Base-by-base conservation (phyloP, 2,888 invertebrate species). In the Diachrysia chrysitis region DNA sequence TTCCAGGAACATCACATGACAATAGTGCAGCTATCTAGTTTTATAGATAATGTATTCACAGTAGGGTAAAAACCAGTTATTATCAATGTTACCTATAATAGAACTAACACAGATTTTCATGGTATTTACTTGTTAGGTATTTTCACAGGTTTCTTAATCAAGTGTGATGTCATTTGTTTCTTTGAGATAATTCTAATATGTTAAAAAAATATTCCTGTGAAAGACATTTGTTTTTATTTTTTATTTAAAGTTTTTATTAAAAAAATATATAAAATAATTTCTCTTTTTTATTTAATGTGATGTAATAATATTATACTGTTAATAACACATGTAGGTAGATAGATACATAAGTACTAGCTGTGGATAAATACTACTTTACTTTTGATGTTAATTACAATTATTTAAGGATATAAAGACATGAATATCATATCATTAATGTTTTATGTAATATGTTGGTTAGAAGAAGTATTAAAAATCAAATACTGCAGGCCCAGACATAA, bases 171-270 rank as follows among this genome's bases (percentile, higher is more conserved):
- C 14, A 23, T 54, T 53, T 54, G 5, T 51, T 12, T 51, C 14
- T 19, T 19, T 17, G 12, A 19, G 53, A 23, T 53, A 23, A 23
- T 54, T 7, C 9, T 25, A 7, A 19, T 57, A 32, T 35, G 54
- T 51, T 29, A 51, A 59, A n/a, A 66, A 35, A 35, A 53, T 23
- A 63, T 46, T 60, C 35, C 37, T 59, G 54, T 55, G 56, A 65
- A 58, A 63, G 54, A 71, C 54, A 51, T 59, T 42, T 79, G 79
- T 79, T 76, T 75, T 79, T n/a, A n/a, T n/a, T n/a, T n/a, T n/a
- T n/a, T n/a, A n/a, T 75, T 75, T 71, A 71, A 66, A 66, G 63
- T 74, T 65, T 65, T 42, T 56, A 79, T 79, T 76, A 62, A 75
- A 70, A 73, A 58, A 64, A 42, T 54, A n/a, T 62, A 37, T 32